Conservation (phyloP, 2,888 invertebrate genomes). For the Cremastinae sp. region DNA sequence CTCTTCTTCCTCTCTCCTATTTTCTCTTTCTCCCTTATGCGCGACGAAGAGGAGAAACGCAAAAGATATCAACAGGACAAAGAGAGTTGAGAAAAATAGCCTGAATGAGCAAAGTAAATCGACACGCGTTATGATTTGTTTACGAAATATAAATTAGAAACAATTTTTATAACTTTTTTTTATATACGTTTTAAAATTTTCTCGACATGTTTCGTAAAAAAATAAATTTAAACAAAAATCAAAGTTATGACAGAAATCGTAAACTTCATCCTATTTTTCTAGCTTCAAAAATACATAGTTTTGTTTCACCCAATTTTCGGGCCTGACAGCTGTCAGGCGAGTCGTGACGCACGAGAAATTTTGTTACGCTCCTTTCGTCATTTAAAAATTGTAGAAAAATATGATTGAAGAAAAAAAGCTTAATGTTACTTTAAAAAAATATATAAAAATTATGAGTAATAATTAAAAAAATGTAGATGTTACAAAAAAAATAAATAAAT, state of each 20-base stretch:
- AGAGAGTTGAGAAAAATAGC: conserved; percentile 40
- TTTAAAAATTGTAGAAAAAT: too few species aligned
- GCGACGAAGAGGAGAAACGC: conserved; percentile 9
- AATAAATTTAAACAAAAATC: too few species aligned
- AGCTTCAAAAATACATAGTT: neutral
- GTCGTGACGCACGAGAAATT: conserved; percentile 11
- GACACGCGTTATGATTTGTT: conserved; percentile 34
- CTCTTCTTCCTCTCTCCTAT: neutral
- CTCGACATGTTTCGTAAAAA: neutral
- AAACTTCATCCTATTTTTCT: neutral
- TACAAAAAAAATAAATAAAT: too few species aligned
- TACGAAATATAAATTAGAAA: neutral
- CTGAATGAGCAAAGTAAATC: conserved; percentile 8
- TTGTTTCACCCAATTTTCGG: neutral
- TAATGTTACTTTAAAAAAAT: too few species aligned
- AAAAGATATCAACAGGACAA: conserved; percentile 39
- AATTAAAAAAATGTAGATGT: too few species aligned
- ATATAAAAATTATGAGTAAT: too few species aligned
- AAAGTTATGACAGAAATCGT: too few species aligned
- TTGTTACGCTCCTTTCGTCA: neutral
- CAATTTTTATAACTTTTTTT: neutral
- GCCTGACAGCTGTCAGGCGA: conserved; percentile 49
- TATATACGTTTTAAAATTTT: neutral
- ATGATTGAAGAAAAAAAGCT: too few species aligned
- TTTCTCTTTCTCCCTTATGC: neutral